Base-by-base conservation (phyloP, 2,888 invertebrate genomes). In the Drosophila suboccidentalis region DNA sequence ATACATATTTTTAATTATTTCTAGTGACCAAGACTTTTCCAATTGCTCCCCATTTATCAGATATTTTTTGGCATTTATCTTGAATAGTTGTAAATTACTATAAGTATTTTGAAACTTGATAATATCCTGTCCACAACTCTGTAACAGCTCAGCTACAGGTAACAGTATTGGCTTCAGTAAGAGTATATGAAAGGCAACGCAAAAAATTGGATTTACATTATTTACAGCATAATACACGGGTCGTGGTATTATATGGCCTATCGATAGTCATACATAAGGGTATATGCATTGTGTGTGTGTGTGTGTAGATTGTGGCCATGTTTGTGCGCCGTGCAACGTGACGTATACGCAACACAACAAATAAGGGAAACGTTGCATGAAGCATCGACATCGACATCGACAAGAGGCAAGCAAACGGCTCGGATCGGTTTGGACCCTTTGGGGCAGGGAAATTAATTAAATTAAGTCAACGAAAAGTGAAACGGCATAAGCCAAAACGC, bases 381-480 rank as follows among this genome's bases (percentile, higher is more conserved):
- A 63, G 49, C 72, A 26, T 26, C 26, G 5, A 6, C 26, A 26
- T 26, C 26, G 26, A 26, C 26, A 26, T 26, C 65, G 67, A 46
- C 59, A 63, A 55, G 76, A 76, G 70, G 49, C 75, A 70, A 72
- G 63, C 83, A 63, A 67, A 69, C 81, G 74, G 68, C 70, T 80
- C 65, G 82, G 29, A 29, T 29, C 29, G 29, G 26, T 26, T 26
- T 26, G 26, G 70, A 80, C 82, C 88, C 86, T 84, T 85, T 74
- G 80, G 88, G 86, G 78, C 82, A 74, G 78, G 82, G 80, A 86
- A 86, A 86, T 86, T 86, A 86, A 86, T 86, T 86, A 88, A 86
- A 86, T 86, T 88, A 86, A 86, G 87, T 86, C 88, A 88, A 86
- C 88, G 88, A 88, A 86, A 86, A 88, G 86, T 86, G 84, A 86